Percentiles rank a stretch among this genome's conserved stretches.
These are phyloP conservation scores for Liparis tanakae DNA, from an alignment of 2,797 vertebrate genomes.

Conservation along the genomic window DNA sequence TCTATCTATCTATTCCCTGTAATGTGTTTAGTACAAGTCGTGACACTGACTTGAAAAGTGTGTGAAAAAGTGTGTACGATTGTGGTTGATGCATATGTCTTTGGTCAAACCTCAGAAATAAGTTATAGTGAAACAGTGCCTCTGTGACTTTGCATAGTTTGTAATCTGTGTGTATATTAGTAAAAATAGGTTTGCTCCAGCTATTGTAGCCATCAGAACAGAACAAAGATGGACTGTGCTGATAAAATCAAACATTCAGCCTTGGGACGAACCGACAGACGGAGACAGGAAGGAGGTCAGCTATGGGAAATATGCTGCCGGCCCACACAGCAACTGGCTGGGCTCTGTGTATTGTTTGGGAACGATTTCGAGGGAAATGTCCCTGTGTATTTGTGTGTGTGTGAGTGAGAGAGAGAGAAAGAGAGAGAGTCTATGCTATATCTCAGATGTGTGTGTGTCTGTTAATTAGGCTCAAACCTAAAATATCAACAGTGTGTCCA, in stretches of 20 bases:
- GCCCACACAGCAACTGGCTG: slow-evolving; percentile 37
- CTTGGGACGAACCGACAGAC: slow-evolving; percentile 34
- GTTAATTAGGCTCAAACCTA: too few species aligned
- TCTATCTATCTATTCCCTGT: too few species aligned
- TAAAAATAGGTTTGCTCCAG: slow-evolving; percentile 14
- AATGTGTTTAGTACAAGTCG: too few species aligned
- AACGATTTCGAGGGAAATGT: slow-evolving; percentile 3
- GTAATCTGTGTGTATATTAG: slow-evolving; percentile 4
- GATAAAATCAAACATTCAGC: slow-evolving; percentile 51
- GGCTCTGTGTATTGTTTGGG: slow-evolving; percentile 4
- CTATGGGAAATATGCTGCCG: slow-evolving; percentile 49
- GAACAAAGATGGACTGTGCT: slow-evolving; percentile 56
- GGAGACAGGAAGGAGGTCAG: slow-evolving; percentile 47
- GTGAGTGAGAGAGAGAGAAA: neutral
- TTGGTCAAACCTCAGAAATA: neutral
- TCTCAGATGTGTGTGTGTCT: neutral
- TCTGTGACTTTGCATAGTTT: neutral
- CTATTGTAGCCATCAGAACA: slow-evolving; percentile 17
- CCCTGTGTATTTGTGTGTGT: neutral
- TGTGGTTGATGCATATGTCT: neutral
- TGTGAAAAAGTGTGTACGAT: neutral
- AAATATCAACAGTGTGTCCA: neutral
- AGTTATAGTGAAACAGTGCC: slow-evolving; percentile 5
- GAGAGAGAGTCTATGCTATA: neutral
- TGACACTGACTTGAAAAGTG: too few species aligned